phyloP scores from a whole-genome alignment of 1,140 invertebrate species.

The Drosophila burlai region DNA sequence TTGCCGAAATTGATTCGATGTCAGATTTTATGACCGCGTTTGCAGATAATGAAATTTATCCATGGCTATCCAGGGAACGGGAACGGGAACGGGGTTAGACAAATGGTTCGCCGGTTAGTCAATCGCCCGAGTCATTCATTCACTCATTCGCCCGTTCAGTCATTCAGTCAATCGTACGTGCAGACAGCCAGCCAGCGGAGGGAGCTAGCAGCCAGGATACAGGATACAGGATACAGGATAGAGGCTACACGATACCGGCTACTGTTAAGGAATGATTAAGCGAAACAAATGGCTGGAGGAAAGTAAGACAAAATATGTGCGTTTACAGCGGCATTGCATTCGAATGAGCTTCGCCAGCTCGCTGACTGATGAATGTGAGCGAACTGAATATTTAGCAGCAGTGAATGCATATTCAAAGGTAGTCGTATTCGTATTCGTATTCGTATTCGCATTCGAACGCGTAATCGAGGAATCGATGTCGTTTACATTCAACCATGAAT shows the following conservation, averaged over 20 bases:
- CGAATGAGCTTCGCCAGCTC: constrained; percentile 11
- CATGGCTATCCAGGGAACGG: constrained; percentile 4
- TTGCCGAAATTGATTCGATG: constrained; percentile 70
- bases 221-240: background rate
- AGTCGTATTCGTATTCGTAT: background rate
- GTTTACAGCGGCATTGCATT: constrained; percentile 19
- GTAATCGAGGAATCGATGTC: background rate
- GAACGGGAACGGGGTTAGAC: constrained; percentile 7
- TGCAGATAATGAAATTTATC: constrained; percentile 81
- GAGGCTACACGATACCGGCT: background rate
- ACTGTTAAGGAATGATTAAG: constrained; percentile 28
- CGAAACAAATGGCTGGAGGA: constrained; percentile 12
- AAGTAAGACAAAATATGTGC: constrained; percentile 27
- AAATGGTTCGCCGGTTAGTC: constrained; percentile 30
- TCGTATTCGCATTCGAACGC: background rate
- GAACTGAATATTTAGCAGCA: constrained; percentile 16
- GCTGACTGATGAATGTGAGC: constrained; percentile 12
- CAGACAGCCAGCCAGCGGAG: constrained; percentile 7
- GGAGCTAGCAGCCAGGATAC: background rate
- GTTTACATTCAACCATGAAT: constrained; percentile 2
- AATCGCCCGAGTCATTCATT: constrained; percentile 31
- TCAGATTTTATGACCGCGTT: constrained; percentile 74
- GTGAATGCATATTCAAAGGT: constrained; percentile 12
- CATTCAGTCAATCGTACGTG: constrained; percentile 40
- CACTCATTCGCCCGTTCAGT: constrained; percentile 11